Conservation (phyloP, 2,888 invertebrate species). For the Oxytorus armatus region DNA sequence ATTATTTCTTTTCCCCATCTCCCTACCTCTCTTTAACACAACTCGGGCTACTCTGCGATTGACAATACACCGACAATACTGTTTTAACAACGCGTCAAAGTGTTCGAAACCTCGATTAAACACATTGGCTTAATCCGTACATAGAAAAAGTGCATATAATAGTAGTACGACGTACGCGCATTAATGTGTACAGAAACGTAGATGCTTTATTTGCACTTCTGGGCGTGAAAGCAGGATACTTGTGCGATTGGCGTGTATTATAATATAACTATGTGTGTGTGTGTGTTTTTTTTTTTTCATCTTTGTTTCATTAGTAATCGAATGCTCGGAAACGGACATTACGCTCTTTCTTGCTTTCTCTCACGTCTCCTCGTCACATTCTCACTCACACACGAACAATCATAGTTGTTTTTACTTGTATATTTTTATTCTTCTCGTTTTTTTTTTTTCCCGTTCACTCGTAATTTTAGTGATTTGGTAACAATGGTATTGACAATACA, state of each 20-base stretch:
- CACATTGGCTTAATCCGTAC: constrained; percentile 58
- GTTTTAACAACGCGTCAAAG: constrained; percentile 42
- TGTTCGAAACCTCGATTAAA: constrained; percentile 34
- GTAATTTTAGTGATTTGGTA: constrained; percentile 63
- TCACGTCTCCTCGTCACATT: constrained; percentile 50
- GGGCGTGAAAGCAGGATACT: constrained; percentile 66
- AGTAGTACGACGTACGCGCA: constrained; percentile 47
- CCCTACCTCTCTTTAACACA: constrained; percentile 13
- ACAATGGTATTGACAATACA: constrained; percentile 69
- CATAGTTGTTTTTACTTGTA: constrained; percentile 51
- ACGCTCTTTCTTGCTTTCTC: constrained; percentile 41
- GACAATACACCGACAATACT: constrained; percentile 57
- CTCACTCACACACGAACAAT: constrained; percentile 47
- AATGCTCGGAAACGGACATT: constrained; percentile 50
- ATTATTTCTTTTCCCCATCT: constrained; percentile 19
- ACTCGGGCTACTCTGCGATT: constrained; percentile 27
- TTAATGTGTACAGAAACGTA: too few species aligned
- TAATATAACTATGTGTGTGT: constrained; percentile 22
- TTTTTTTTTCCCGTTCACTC: constrained; percentile 61
- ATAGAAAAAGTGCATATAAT: constrained; percentile 64
- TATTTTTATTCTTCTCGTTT: constrained; percentile 43
- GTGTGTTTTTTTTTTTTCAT: constrained; percentile 48
- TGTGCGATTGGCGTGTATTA: constrained; percentile 66
- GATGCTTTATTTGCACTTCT: constrained; percentile 59
- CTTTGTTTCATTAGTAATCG: constrained; percentile 53